These are phyloP conservation scores for Enteromius thamalakanensis DNA, from an alignment of 2,797 vertebrate species.

Conservation along the genomic window DNA sequence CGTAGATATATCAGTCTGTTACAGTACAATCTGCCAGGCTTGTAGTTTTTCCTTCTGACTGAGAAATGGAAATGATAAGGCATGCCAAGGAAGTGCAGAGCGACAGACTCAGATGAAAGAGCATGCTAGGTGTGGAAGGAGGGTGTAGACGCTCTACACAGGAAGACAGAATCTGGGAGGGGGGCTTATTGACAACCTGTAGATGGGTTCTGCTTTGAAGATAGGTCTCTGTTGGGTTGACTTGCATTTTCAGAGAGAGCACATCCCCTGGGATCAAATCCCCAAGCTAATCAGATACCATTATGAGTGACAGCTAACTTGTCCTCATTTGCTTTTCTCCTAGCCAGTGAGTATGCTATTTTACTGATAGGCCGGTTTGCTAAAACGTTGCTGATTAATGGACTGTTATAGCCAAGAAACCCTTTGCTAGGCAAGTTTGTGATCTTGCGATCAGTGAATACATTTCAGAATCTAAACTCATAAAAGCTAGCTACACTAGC, in stretches of 20 bases:
- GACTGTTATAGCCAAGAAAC: slow-evolving; percentile 4
- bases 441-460: neutral
- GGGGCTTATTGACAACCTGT: slow-evolving; percentile 66
- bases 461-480: slow-evolving; percentile 4
- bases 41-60: slow-evolving; percentile 25
- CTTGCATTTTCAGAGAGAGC: slow-evolving; percentile 35
- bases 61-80: slow-evolving; percentile 42
- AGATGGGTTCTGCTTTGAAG: slow-evolving; percentile 78
- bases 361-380: neutral
- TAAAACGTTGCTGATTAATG: slow-evolving; percentile 8
- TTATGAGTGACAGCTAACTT: neutral
- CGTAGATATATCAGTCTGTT: slow-evolving; percentile 35
- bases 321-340: neutral
- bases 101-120: slow-evolving; percentile 68
- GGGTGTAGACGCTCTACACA: slow-evolving; percentile 60
- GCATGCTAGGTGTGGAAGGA: slow-evolving; percentile 55
- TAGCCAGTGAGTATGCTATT: slow-evolving; percentile 5
- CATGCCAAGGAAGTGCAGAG: slow-evolving; percentile 52
- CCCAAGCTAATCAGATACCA: slow-evolving; percentile 14
- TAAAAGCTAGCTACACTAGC: neutral
- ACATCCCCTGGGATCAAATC: slow-evolving; percentile 27
- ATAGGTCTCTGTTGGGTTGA: slow-evolving; percentile 53
- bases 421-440: slow-evolving; percentile 1
- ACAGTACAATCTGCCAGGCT: neutral
- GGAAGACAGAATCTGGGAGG: slow-evolving; percentile 56